Conservation (phyloP, 2,888 invertebrate genomes). For the Scaptomyza caliginosa region DNA sequence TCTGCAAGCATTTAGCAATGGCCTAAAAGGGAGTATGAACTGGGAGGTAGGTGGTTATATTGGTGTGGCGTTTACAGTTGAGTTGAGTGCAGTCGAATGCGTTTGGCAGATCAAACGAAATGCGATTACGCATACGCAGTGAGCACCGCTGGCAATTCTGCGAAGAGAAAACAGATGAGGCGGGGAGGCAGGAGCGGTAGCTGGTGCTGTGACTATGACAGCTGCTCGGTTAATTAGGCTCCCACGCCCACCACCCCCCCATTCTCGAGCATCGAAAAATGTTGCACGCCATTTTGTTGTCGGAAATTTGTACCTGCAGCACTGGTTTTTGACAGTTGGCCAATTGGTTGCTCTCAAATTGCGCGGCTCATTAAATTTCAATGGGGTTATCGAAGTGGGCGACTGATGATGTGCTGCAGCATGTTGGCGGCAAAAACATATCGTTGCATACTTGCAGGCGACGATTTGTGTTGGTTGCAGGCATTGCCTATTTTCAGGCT, state of each 20-base stretch:
- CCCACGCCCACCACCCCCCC: background rate
- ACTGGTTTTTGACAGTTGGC: conserved; percentile 61
- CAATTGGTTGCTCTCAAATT: conserved; percentile 56
- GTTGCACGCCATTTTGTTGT: conserved; percentile 67
- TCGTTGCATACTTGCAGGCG: conserved; percentile 52
- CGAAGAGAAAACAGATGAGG: background rate
- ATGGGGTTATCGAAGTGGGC: conserved; percentile 31
- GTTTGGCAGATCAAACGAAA: conserved; percentile 59
- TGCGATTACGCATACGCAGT: conserved; percentile 56
- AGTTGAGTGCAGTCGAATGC: conserved; percentile 46
- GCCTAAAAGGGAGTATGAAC: no score
- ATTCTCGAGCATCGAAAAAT: conserved; percentile 25
- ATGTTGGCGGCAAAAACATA: conserved; percentile 23
- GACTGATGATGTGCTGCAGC: conserved; percentile 14
- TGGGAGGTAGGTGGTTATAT: background rate
- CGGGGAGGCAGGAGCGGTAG: background rate
- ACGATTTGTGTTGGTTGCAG: conserved; percentile 2
- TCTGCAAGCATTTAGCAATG: conserved; percentile 13
- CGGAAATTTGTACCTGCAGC: conserved; percentile 42
- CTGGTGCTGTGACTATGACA: conserved; percentile 27
- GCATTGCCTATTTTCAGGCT: conserved; percentile 58
- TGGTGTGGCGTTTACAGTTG: conserved; percentile 34
- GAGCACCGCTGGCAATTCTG: conserved; percentile 14
- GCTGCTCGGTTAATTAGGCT: conserved; percentile 56
- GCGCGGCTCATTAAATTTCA: conserved; percentile 66